These are phyloP conservation scores for Actinopyga echinites DNA, from an alignment of 53 echinoderm and acorn worm genomes.

Conservation along the genomic window DNA sequence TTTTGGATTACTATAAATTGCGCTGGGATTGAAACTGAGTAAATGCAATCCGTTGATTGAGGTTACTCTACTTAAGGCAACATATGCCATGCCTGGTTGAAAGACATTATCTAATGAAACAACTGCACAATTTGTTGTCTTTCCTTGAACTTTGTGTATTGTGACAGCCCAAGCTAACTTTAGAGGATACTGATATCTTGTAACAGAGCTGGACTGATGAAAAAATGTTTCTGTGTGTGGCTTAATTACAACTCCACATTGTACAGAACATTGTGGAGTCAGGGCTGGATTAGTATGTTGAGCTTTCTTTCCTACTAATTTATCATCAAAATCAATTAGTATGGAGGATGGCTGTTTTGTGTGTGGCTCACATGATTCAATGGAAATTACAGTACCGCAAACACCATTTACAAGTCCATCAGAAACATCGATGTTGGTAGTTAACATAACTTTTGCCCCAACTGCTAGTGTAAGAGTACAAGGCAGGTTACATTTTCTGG, in stretches of 20 bases:
- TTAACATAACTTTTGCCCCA: slow-evolving; percentile 43
- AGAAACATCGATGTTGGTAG: slow-evolving; percentile 35
- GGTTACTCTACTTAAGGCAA: slow-evolving; percentile 24
- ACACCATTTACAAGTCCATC: slow-evolving; percentile 52
- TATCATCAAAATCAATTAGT: slow-evolving; percentile 23
- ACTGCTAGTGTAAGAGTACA: not conserved
- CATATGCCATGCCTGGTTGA: slow-evolving; percentile 43
- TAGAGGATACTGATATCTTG: slow-evolving; percentile 21
- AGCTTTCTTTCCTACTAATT: slow-evolving; percentile 4
- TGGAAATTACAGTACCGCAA: slow-evolving; percentile 2
- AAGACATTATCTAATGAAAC: not conserved
- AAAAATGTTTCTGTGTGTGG: slow-evolving; percentile 6
- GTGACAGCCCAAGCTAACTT: slow-evolving; percentile 26
- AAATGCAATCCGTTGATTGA: slow-evolving; percentile 10
- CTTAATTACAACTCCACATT: not conserved
- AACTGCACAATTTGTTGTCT: not conserved
- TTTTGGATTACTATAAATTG: slow-evolving; percentile 30
- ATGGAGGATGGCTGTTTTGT: not conserved
- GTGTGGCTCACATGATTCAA: not conserved
- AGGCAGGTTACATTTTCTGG: not conserved
- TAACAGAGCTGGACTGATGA: slow-evolving; percentile 3
- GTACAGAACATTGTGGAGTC: not conserved
- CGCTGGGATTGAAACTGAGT: slow-evolving; percentile 3
- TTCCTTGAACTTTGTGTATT: slow-evolving; percentile 29
- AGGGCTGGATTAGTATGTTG: not conserved